phyloP scores from a whole-genome alignment of 2,113 vertebrate species.

The Vicugna pacos region DNA sequence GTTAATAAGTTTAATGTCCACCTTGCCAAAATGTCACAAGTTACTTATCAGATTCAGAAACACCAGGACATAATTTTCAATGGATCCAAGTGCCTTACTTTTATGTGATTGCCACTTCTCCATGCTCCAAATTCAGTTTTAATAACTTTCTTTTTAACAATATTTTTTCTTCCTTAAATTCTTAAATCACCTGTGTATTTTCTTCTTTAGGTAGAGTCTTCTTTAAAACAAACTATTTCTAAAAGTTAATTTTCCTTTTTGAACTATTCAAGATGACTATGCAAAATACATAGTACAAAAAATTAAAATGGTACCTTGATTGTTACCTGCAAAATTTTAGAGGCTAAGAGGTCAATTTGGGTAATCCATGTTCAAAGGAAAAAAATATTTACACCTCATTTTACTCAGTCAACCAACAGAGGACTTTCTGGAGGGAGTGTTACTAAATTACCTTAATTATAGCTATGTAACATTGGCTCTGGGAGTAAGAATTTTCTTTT shows the following conservation, averaged over 20 bases:
- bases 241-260: neutral
- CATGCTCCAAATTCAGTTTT: neutral
- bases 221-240: neutral
- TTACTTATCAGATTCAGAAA: neutral
- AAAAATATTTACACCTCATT: neutral
- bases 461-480: neutral
- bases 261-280: neutral
- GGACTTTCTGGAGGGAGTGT: neutral
- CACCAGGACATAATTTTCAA: neutral
- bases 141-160: neutral
- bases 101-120: neutral
- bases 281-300: neutral
- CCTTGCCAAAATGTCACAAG: neutral
- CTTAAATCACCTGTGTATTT: neutral
- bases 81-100: neutral
- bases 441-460: neutral
- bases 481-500: neutral
- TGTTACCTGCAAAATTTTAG: neutral
- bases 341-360: neutral
- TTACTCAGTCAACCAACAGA: neutral
- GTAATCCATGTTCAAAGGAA: neutral
- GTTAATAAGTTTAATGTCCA: neutral
- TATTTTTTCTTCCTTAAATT: slow-evolving; percentile 42
- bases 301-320: neutral
- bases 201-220: neutral